Evolutionary conservation across 1,140 invertebrate species (phyloP), one percentile per base, ranked within the genome.

Genomic region (Megalopta genalis): DNA sequence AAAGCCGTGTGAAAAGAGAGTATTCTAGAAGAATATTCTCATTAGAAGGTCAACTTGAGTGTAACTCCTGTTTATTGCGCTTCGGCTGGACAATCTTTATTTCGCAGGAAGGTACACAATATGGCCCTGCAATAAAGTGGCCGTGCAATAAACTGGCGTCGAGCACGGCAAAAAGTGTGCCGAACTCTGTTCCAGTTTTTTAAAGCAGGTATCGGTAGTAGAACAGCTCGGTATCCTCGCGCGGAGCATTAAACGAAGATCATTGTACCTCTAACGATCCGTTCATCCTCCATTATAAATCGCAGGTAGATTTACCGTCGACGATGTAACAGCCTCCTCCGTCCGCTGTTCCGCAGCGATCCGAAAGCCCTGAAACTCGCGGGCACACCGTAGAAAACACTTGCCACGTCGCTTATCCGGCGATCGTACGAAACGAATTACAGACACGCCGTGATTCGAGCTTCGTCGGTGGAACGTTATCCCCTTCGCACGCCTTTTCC

Each of bases 361-460:
- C 64, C 57, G 46, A 23, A 32, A 60, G 46, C 23, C 21, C 18
- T 46, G 57, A 25, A 42, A 60, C 66, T 12, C 68, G 27, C 27
- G 2, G 42, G 73, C 2, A 21, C 8, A 54, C 37, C 49, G 71
- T 37, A 57, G 62, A 37, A 70, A 71, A 77, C 62, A 67, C 67
- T 66, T 25, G 65, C 65, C 49, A 6, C 52, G 66, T 70, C 79
- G 46, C 68, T 79, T 79, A 79, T 79, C 77, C 76, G 70, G 49
- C 77, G 68, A 72, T 72, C 67, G 76, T 73, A 79, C 68, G 77
- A 62, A 69, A 75, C 67, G 74, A 83, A 84, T 78, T 75, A 81
- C 69, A 79, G 86, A 88, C 83, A 86, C 82, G 79, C 80, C 79
- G 85, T 77, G 77, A 68, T 75, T 32, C 71, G 70, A 57, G 59